phyloP scores from a whole-genome alignment of 2,888 invertebrate species.

The Anoplius nigerrimus region DNA sequence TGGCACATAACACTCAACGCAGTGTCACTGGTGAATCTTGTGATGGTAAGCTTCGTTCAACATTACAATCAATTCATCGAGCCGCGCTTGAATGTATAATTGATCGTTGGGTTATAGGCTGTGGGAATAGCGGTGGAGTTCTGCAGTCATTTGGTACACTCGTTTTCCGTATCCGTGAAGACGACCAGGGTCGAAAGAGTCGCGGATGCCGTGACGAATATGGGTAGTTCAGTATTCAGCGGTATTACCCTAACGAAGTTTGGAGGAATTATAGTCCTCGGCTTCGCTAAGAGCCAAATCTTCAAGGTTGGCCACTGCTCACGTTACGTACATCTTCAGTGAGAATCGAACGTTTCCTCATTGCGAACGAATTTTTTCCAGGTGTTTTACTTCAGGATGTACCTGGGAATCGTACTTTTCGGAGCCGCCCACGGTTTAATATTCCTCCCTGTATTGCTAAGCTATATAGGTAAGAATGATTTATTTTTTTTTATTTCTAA shows the following conservation, averaged over 20 bases:
- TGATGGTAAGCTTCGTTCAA: slow-evolving; percentile 81
- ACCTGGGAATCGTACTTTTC: slow-evolving; percentile 96
- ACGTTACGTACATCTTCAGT: too few species aligned
- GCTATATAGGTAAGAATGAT: slow-evolving; percentile 90
- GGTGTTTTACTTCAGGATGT: slow-evolving; percentile 98
- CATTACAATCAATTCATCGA: too few species aligned
- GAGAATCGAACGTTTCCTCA: not conserved
- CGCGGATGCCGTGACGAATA: slow-evolving; percentile 88
- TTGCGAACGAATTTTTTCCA: slow-evolving; percentile 65
- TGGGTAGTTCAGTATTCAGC: slow-evolving; percentile 95
- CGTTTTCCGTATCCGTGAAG: slow-evolving; percentile 89
- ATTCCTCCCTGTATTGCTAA: slow-evolving; percentile 97
- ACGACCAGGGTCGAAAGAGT: slow-evolving; percentile 85
- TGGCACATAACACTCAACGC: slow-evolving; percentile 98
- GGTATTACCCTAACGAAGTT: slow-evolving; percentile 99
- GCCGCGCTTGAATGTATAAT: not conserved
- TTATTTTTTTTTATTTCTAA: too few species aligned
- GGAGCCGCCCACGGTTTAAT: slow-evolving; percentile 98
- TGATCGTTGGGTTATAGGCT: slow-evolving; percentile 79
- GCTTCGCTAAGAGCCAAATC: slow-evolving; percentile 98
- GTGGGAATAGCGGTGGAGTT: slow-evolving; percentile 99
- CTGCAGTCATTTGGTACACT: slow-evolving; percentile 96
- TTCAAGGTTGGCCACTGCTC: slow-evolving; percentile 84
- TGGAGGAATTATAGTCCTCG: slow-evolving; percentile 96
- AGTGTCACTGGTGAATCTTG: slow-evolving; percentile 96